Conservation (phyloP, 2,797 vertebrate genomes). For the Gallirallus australis region DNA sequence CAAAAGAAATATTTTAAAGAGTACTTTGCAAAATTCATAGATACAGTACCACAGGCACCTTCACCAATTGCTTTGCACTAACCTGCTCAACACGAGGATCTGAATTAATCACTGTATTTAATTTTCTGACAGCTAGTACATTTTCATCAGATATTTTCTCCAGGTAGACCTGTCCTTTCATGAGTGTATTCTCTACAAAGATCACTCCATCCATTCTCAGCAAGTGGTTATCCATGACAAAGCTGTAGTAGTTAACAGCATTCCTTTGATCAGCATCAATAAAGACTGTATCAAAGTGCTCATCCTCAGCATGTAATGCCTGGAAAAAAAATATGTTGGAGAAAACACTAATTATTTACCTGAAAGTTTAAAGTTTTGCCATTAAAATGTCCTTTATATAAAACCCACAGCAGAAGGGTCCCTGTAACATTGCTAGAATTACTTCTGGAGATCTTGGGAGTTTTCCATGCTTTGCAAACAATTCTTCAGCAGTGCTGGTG, state of each 20-base stretch:
- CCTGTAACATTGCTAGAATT: background rate
- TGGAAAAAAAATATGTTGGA: conserved; percentile 53
- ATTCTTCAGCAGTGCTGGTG: background rate
- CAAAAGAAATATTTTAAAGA: conserved; percentile 52
- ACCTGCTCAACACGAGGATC: conserved; percentile 84
- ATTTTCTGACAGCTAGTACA: conserved; percentile 80
- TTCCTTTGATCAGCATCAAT: conserved; percentile 87
- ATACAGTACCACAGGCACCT: background rate
- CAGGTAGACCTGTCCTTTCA: conserved; percentile 86
- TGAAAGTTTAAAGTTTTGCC: background rate
- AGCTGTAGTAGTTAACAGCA: conserved; percentile 86
- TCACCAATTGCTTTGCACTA: conserved; percentile 45
- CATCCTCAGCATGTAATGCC: conserved; percentile 80
- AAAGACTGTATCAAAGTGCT: conserved; percentile 87
- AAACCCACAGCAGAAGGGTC: background rate
- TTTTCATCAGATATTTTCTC: conserved; percentile 80
- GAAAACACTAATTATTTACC: conserved; percentile 65
- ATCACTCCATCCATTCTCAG: conserved; percentile 82
- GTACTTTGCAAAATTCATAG: conserved; percentile 39
- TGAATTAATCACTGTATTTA: conserved; percentile 80
- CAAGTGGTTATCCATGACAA: conserved; percentile 86
- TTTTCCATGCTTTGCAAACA: background rate
- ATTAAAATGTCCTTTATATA: conserved; percentile 34
- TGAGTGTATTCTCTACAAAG: conserved; percentile 84
- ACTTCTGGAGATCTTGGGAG: background rate